Conservation (phyloP, 35 echinoderm and acorn worm genomes). For the Holothuria glaberrima region DNA sequence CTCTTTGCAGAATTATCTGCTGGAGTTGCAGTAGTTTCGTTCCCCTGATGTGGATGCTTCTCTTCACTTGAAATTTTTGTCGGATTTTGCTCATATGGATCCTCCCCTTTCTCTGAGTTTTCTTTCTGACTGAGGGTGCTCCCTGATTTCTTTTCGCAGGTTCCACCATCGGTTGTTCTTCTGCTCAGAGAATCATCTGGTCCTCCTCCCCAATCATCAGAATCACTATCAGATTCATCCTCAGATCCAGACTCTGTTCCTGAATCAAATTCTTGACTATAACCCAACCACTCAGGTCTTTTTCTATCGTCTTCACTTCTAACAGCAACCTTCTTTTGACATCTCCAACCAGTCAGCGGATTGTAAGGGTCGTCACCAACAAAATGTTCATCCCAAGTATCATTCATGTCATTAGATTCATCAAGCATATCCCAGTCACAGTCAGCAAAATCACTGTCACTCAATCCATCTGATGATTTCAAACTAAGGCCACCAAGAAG, state of each 20-base stretch:
- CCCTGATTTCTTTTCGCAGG: too few relatives aligned
- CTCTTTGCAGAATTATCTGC: neutral
- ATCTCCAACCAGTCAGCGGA: slow-evolving; percentile 58
- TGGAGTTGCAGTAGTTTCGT: neutral
- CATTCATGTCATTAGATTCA: neutral
- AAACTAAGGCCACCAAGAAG: slow-evolving; percentile 12
- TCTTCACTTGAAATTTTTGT: neutral
- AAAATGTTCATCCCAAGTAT: slow-evolving; percentile 40
- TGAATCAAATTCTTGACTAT: slow-evolving; percentile 48
- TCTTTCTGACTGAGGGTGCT: neutral
- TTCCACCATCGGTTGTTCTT: neutral
- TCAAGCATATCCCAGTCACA: slow-evolving; percentile 63
- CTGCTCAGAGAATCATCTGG: neutral
- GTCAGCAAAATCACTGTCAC: slow-evolving; percentile 50
- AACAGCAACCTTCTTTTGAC: neutral
- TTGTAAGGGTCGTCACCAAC: slow-evolving; percentile 59
- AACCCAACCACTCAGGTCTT: neutral
- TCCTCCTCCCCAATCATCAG: slow-evolving; percentile 15
- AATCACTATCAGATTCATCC: slow-evolving; percentile 33
- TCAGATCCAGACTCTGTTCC: slow-evolving; percentile 53
- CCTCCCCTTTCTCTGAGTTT: neutral
- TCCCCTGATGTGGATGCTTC: neutral
- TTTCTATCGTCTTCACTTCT: neutral
- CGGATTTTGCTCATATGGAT: neutral
- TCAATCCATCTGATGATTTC: neutral